Evolutionary conservation across 1,140 invertebrate species (phyloP).

Genomic region (Cherax quadricarinatus): DNA sequence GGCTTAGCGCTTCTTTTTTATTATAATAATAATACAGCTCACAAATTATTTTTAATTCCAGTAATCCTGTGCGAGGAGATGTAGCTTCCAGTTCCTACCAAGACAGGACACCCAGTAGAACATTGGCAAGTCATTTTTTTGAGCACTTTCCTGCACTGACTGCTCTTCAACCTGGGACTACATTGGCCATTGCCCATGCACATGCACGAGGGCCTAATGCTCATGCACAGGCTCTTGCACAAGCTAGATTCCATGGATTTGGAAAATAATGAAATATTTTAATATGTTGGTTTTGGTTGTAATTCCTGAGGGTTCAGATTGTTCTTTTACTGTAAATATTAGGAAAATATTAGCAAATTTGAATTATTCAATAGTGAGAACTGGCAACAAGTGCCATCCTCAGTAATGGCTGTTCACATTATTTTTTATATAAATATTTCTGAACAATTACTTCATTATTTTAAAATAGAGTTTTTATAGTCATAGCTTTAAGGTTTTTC

Average conservation of each 20-base stretch:
- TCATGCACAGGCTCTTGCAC: conserved; percentile 40
- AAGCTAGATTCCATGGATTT: conserved; percentile 30
- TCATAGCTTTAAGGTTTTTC: not conserved
- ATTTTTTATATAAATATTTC: not conserved
- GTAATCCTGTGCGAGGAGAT: conserved; percentile 54
- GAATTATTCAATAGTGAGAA: not conserved
- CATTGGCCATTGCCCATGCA: conserved; percentile 56
- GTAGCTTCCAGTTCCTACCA: conserved; percentile 1
- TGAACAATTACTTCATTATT: not conserved
- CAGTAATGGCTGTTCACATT: not conserved
- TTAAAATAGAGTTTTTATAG: not conserved
- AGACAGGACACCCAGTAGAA: conserved; percentile 1
- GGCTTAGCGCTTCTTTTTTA: too few species aligned
- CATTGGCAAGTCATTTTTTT: conserved; percentile 26
- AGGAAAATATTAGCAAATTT: not conserved
- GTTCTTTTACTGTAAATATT: not conserved
- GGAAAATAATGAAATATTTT: not conserved
- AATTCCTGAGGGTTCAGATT: not conserved
- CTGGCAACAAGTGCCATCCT: not conserved
- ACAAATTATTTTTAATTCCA: conserved; percentile 21
- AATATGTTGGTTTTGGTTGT: not conserved
- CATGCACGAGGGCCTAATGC: conserved; percentile 40
- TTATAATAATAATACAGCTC: too few species aligned
- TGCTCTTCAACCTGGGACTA: conserved; percentile 40
- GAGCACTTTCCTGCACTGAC: conserved; percentile 19